Evolutionary conservation across 1,140 invertebrate genomes (phyloP).

Genomic region (Hyphantria cunea): DNA sequence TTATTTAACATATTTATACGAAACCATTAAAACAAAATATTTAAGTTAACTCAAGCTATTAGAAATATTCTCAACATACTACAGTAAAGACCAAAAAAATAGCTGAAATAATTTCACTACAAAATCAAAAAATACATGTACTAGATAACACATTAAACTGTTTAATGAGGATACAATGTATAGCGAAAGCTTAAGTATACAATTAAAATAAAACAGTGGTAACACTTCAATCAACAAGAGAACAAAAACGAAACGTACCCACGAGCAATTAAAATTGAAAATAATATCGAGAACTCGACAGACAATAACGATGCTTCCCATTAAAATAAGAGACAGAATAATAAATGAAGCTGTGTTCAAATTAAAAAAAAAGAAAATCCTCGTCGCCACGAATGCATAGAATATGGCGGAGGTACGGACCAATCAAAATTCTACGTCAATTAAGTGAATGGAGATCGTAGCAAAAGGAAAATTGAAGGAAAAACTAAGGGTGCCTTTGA

Average conservation of each 20-base stretch:
- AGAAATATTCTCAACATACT: no score
- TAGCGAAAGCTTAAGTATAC: slow-evolving; percentile 23
- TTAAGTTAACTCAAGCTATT: no score
- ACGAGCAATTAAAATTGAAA: slow-evolving; percentile 68
- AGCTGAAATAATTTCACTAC: not conserved
- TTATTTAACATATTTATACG: no score
- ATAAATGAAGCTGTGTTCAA: slow-evolving; percentile 68
- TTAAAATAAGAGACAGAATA: slow-evolving; percentile 78
- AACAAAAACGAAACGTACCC: slow-evolving; percentile 36
- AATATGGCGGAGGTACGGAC: slow-evolving; percentile 69
- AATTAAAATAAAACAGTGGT: slow-evolving; percentile 35
- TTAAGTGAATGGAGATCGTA: slow-evolving; percentile 77
- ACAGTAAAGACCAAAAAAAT: no score
- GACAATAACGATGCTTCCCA: slow-evolving; percentile 76
- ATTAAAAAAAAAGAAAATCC: slow-evolving; percentile 57
- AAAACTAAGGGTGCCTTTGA: slow-evolving; percentile 72
- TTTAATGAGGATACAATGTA: no score
- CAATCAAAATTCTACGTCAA: slow-evolving; percentile 81
- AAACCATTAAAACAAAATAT: no score
- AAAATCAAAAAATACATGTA: no score
- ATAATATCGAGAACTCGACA: slow-evolving; percentile 64
- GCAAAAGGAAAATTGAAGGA: slow-evolving; percentile 79
- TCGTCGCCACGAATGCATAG: slow-evolving; percentile 70
- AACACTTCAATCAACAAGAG: slow-evolving; percentile 46
- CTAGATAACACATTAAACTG: no score